Percentiles rank a stretch among this genome's conserved stretches.
phyloP scores from a whole-genome alignment of 2,797 vertebrate genomes.

The Melanogrammus aeglefinus region DNA sequence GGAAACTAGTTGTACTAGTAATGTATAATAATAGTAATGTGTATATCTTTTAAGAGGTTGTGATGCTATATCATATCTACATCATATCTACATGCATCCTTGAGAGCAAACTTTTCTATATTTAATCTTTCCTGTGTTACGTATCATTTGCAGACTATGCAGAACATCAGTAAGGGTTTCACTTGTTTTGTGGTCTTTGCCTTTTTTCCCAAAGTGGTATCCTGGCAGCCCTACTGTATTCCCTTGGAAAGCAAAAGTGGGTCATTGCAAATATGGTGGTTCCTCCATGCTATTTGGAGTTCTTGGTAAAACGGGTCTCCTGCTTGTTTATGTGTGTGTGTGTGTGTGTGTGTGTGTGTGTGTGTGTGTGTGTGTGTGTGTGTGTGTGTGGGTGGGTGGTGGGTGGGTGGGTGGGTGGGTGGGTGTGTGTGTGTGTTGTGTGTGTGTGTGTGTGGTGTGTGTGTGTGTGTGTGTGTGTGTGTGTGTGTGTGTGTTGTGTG shows the following conservation, averaged over 20 bases:
- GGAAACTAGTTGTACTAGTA: too few relatives aligned
- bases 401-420: too few relatives aligned
- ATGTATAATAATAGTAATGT: too few relatives aligned
- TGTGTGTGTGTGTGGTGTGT: neutral
- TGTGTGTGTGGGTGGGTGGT: neutral
- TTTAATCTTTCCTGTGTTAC: neutral
- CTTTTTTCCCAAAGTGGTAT: conserved; percentile 38
- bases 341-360: too few relatives aligned
- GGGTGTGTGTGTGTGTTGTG: neutral
- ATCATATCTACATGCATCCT: too few relatives aligned
- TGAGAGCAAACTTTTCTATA: too few relatives aligned
- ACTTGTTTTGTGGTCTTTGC: neutral
- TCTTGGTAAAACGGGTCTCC: conserved; percentile 39
- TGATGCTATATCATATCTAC: too few relatives aligned
- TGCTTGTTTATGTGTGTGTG: conserved; percentile 15
- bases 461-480: neutral
- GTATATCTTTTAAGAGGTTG: too few relatives aligned
- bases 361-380: neutral
- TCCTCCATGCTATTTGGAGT: conserved; percentile 64
- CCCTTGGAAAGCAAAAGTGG: conserved; percentile 58
- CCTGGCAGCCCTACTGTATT: conserved; percentile 30
- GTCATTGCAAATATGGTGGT: conserved; percentile 68
- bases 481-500: neutral
- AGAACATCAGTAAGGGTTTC: neutral
- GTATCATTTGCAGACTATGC: too few relatives aligned